Base-by-base conservation (phyloP, 2,888 invertebrate species). In the Ectobius pallidus region DNA sequence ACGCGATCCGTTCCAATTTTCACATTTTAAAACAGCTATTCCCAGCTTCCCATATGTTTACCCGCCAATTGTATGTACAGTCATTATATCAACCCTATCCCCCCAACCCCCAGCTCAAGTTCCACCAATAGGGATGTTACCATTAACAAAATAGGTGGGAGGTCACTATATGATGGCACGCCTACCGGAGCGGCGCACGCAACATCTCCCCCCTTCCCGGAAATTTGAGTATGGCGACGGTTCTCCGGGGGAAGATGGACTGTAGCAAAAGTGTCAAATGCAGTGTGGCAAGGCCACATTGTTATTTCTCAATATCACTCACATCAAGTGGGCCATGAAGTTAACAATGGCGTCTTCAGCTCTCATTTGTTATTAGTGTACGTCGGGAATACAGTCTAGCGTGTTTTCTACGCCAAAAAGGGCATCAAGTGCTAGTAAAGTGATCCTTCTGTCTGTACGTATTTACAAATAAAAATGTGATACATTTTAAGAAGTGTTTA, bases 121-220 rank as follows among this genome's bases (percentile, higher is more conserved):
- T 71, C 71, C 65, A 55, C 71, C 71, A 71, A 71, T 71, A 27
- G 55, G 67, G 55, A 44, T 65, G 67, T 34, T 52, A 67, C 55
- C 39, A 42, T 58, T 71, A 67, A 71, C 67, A 67, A 39, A 58
- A 42, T 39, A 42, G 16, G 9, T 34, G 71, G 71, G 71, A 22
- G 71, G 67, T 7, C 25, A 2, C 27, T 16, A 30, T 39, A 3
- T n/a, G 14, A 34, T 44, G 55, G 39, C 7, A 46, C 62, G 71
- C 71, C 65, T 55, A 46, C 22, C 27, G 4, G 52, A n/a, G 32
- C n/a, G 39, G 63, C 69, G 42, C 34, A 34, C 30, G 68, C 65
- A 65, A 27, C 1, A 3, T 44, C 46, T 7, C 62, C 30, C 42
- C 22, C 65, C 27, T 46, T 22, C 32, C 1, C 30, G 30, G 46